Conservation (phyloP, 2,797 vertebrate species). For the Eutrigla gurnardus region DNA sequence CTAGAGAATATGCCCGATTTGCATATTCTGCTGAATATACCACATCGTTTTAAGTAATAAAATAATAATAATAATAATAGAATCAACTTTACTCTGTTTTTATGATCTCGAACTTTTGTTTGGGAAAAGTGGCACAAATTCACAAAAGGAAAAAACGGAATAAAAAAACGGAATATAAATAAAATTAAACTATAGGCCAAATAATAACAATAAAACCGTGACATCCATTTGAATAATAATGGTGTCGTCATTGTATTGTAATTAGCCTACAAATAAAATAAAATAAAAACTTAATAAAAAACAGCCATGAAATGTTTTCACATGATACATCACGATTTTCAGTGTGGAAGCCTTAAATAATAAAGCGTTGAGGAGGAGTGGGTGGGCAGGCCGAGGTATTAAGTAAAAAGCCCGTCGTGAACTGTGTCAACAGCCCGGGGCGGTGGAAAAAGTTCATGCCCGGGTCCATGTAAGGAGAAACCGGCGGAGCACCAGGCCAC, state of each 20-base stretch:
- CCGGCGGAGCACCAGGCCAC: slow-evolving; percentile 72
- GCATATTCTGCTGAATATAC: too few species aligned
- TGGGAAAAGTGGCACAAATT: background rate
- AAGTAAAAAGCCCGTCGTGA: slow-evolving; percentile 81
- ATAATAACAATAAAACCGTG: background rate
- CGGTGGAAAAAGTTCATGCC: slow-evolving; percentile 88
- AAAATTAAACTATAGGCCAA: background rate
- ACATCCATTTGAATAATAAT: background rate
- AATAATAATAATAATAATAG: too few species aligned
- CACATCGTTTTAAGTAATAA: too few species aligned
- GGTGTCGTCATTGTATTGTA: background rate
- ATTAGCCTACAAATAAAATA: background rate
- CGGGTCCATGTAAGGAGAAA: slow-evolving; percentile 85
- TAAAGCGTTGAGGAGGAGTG: slow-evolving; percentile 54
- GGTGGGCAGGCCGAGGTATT: slow-evolving; percentile 80
- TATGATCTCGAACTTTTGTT: background rate
- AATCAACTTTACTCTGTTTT: background rate
- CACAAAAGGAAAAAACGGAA: background rate
- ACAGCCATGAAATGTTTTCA: background rate
- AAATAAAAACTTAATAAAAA: background rate
- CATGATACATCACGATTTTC: slow-evolving; percentile 1
- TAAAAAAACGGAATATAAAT: background rate
- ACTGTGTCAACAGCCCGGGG: slow-evolving; percentile 87
- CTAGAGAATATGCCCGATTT: too few species aligned
- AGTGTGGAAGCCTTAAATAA: slow-evolving; percentile 43